Evolutionary conservation across 1,140 invertebrate species (phyloP), one percentile per base, ranked within the genome.

Genomic region (Ditylenchus dipsaci): DNA sequence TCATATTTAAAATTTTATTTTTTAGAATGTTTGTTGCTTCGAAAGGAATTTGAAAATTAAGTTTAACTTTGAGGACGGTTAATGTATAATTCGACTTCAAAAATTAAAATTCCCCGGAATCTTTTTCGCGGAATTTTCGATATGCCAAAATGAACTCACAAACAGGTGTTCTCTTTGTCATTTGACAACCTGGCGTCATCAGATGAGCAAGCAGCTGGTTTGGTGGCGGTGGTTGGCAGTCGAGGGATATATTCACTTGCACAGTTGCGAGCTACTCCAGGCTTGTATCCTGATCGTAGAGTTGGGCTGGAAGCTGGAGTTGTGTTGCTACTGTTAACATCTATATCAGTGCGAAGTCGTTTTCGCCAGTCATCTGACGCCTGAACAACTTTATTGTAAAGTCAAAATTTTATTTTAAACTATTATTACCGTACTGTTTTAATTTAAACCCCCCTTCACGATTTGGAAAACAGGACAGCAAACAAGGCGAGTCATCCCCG

Each of bases 361-460:
- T 53, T 53, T 3, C 49, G n/a, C 49, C 49, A 53, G 49, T 53
- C 49, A 17, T 53, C 49, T 53, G 49, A 53, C 49, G 49, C 49
- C 49, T 53, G 3, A 26, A 21, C n/a, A 53, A 53, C 23, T 19
- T 7, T 26, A 53, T 53, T 53, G n/a, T 53, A 53, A 53, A 53
- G 49, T 45, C 43, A n/a, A 45, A 45, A n/a, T n/a, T 13, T 45
- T n/a, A 45, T 45, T 11, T 45, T 13, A 45, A 45, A n/a, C n/a
- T 45, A 45, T 45, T 45, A 45, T 13, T 45, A 45, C 11, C 11
- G 11, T 45, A n/a, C n/a, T 13, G n/a, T 45, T 45, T 45, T n/a
- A n/a, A n/a, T n/a, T 13, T n/a, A 45, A 45, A 13, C n/a, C 11
- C 43, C 43, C 11, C 43, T 13, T n/a, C 11, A 13, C 43, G n/a